Evolutionary conservation across 2,113 vertebrate genomes (phyloP), one percentile per base, ranked within the genome.

Genomic region (Tretioscincus oriximinensis): DNA sequence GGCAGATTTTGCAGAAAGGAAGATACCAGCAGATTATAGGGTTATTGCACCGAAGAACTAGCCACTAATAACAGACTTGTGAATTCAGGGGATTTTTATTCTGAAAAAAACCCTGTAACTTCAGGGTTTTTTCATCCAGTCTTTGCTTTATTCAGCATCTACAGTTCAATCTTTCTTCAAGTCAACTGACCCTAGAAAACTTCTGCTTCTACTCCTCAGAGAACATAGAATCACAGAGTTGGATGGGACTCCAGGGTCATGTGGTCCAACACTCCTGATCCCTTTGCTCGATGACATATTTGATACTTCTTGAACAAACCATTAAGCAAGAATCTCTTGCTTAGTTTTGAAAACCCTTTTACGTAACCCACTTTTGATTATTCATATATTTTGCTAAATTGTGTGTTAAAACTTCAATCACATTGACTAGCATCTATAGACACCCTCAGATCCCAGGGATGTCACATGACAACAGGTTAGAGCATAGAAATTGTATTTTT

Each of bases 1-100:
- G 73, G 73, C 60, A 82, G 63, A 41, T 73, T 58, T 73, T n/a
- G n/a, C 72, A 45, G 24, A 76, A 76, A 80, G 45, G 47, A 70
- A 75, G 61, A 29, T 82, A 67, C 49, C 63, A 82, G 73, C 81
- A 80, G 73, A 71, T 80, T 73, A 83, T 7, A 82, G 77, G 67
- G 66, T 80, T 72, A 83, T n/a, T 45, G 68, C 22, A 80, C 72
- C 35, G n/a, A 72, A 61, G 49, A 51, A 82, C 35, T 72, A 60
- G 54, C 81, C 77, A 73, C 73, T 68, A 80, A 86, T 63, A 82
- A 76, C 20, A 86, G 73, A 61, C 28, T 66, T 83, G 69, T 4
- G 80, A 86, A 73, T 76, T 70, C 76, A n/a, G 35, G 77, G 68
- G 63, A 47, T 45, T 76, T 71, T 61, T 26, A 45, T 76, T 49